Base-by-base conservation (phyloP, 2,888 invertebrate species). In the Trisateles emortualis region DNA sequence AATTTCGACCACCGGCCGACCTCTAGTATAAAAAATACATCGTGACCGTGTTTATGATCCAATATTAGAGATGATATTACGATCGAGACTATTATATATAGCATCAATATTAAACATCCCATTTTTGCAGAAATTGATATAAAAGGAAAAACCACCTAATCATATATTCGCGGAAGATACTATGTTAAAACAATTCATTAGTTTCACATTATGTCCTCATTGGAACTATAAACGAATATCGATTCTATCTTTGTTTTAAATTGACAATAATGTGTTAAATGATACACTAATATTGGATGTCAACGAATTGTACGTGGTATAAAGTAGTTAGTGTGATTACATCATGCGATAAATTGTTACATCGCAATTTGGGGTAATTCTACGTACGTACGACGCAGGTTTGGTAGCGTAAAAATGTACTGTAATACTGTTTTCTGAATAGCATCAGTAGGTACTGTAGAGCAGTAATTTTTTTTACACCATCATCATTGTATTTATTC, bases 141-240 rank as follows among this genome's bases (percentile, higher is more conserved):
- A 26, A 26, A 26, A 26, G 26, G 26, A 13, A 11, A 26, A 26
- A 6, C 3, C 3, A 26, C 26, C 26, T 14, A 16, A 32, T 42
- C 32, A 32, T n/a, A 13, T 39, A 39, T 67, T 59, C 66, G 39
- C 50, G 68, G 68, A 66, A 66, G 51, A 24, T 17, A 24, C 8
- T 17, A n/a, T 19, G 44, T 6, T 30, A 51, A 51, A 3, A 8
- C 26, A 3, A 8, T 36, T 26, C 14, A 24, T 67, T 55, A 69
- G 32, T 46, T 0, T 5, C 11, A 42, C 26, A 55, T 65, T 61
- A 61, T 45, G 16, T 22, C 36, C 16, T 65, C 8, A 16, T 57
- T 60, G 65, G 35, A 30, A 32, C 1, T 26, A 8, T 8, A 6
- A 26, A 4, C 1, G 9, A 26, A 8, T 6, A n/a, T n/a, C n/a